A percentile compares a stretch with the other conserved stretches of the same genome.
phyloP scores from a whole-genome alignment of 2,888 invertebrate species.

The Pantelozetes paolii region DNA sequence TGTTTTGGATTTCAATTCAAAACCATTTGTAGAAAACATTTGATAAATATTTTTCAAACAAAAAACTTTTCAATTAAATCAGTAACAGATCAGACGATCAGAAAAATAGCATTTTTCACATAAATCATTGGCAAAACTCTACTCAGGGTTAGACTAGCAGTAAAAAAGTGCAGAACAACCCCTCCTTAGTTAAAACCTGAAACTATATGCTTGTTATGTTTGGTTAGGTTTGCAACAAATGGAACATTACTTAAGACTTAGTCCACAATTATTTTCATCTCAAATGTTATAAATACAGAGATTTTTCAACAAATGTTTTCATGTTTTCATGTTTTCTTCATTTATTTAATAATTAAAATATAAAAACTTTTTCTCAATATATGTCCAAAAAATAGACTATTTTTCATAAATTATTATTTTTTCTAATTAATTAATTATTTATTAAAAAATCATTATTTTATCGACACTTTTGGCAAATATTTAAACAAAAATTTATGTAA shows the following conservation, averaged over 20 bases:
- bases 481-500: too few relatives aligned
- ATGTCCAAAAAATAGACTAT: not conserved
- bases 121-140: not conserved
- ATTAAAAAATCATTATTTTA: too few relatives aligned
- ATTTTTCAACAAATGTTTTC: not conserved
- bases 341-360: slow-evolving; percentile 11
- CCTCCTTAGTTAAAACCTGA: slow-evolving; percentile 1
- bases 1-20: too few relatives aligned
- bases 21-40: too few relatives aligned
- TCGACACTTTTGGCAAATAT: too few relatives aligned
- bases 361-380: not conserved
- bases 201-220: not conserved
- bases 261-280: slow-evolving; percentile 1
- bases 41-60: too few relatives aligned
- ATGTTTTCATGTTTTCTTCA: too few relatives aligned
- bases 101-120: not conserved
- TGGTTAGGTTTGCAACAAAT: not conserved
- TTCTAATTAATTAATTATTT: not conserved
- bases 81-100: not conserved
- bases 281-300: not conserved
- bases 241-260: slow-evolving; percentile 1
- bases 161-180: not conserved
- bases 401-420: not conserved
- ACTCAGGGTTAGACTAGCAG: not conserved
- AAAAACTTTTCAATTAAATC: too few relatives aligned